These are phyloP conservation scores for Anoplophora glabripennis DNA, from an alignment of 1,140 invertebrate species.

Conservation along the genomic window DNA sequence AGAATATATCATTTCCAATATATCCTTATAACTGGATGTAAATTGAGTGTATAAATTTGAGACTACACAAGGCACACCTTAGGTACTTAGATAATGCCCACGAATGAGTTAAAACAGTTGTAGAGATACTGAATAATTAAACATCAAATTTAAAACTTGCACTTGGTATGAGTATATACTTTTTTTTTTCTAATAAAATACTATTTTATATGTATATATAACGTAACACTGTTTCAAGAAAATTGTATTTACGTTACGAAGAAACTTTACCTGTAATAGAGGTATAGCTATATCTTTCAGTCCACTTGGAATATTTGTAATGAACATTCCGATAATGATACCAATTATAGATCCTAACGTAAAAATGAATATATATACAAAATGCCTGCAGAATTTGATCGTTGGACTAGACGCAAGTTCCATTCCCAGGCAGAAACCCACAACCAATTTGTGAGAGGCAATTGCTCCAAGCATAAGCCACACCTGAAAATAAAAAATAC, in stretches of 20 bases:
- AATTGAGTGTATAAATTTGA: too few species aligned
- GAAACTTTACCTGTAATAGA: conserved; percentile 54
- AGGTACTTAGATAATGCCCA: too few species aligned
- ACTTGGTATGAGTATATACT: too few species aligned
- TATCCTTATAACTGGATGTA: too few species aligned
- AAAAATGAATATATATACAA: conserved; percentile 62
- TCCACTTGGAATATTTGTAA: conserved; percentile 50
- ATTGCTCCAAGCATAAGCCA: conserved; percentile 68
- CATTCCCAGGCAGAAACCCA: conserved; percentile 73
- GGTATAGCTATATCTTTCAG: conserved; percentile 55
- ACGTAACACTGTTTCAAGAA: neutral
- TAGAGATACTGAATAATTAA: too few species aligned
- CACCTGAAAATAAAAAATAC: conserved; percentile 56
- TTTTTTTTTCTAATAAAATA: too few species aligned
- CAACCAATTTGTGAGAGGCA: conserved; percentile 73
- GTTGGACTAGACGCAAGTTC: conserved; percentile 58
- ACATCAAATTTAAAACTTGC: too few species aligned
- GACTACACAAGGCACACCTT: too few species aligned
- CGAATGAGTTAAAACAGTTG: too few species aligned
- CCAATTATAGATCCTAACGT: conserved; percentile 64
- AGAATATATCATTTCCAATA: too few species aligned
- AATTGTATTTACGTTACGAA: neutral
- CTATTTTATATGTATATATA: too few species aligned
- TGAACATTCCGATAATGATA: conserved; percentile 61
- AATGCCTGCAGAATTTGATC: conserved; percentile 51